Conservation (phyloP, 1,140 invertebrate species). For the Pseudomyrmex pallidus region DNA sequence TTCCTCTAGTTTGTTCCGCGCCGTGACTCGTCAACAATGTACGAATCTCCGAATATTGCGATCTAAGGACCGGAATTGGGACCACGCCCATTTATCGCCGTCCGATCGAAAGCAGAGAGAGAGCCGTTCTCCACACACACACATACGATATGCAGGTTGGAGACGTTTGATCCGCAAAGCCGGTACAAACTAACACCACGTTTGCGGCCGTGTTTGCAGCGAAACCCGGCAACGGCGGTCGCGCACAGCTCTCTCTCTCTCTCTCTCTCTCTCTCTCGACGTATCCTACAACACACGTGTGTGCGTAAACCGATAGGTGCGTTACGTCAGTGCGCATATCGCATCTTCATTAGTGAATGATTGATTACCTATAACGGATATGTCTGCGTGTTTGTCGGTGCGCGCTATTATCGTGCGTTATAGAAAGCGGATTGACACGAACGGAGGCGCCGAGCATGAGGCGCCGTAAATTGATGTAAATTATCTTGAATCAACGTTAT, state of each 20-base stretch:
- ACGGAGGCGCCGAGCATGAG: not conserved
- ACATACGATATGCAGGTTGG: not conserved
- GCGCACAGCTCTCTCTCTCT: not conserved
- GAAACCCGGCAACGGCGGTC: not conserved
- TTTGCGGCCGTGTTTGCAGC: slow-evolving; percentile 32
- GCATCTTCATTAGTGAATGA: slow-evolving; percentile 65
- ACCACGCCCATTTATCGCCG: slow-evolving; percentile 59
- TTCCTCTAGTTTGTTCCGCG: not conserved
- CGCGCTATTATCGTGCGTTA: slow-evolving; percentile 49
- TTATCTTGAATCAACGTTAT: slow-evolving; percentile 41
- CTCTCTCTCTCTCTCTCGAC: not conserved
- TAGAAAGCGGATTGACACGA: slow-evolving; percentile 44
- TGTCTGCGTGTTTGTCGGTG: slow-evolving; percentile 47
- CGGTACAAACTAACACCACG: slow-evolving; percentile 21
- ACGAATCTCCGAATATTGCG: slow-evolving; percentile 28
- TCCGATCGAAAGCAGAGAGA: not conserved
- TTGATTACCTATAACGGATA: slow-evolving; percentile 61
- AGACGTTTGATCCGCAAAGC: slow-evolving; percentile 40
- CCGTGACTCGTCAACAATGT: slow-evolving; percentile 26
- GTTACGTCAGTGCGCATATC: slow-evolving; percentile 54
- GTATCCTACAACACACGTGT: not conserved
- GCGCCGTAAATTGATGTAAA: slow-evolving; percentile 43
- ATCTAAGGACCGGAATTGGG: not conserved
- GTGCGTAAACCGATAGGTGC: slow-evolving; percentile 43
- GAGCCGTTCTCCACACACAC: not conserved